phyloP scores from a whole-genome alignment of 2,113 vertebrate genomes.

The Trematocara stigmaticum region DNA sequence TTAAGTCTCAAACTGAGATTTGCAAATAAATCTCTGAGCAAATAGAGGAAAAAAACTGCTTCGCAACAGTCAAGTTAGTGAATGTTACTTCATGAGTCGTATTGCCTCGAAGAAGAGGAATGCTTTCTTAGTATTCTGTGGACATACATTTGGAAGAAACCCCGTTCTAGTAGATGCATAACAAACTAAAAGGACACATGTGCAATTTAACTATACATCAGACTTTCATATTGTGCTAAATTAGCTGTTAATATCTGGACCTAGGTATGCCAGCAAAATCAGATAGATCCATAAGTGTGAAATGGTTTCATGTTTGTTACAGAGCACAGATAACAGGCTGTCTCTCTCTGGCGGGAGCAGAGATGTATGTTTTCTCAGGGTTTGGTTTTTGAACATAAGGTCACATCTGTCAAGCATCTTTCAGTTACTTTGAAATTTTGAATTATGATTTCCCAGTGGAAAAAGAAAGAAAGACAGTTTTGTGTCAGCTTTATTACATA shows the following conservation, averaged over 20 bases:
- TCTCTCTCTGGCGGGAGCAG: background rate
- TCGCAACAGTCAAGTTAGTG: fast-evolving
- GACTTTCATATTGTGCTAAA: background rate
- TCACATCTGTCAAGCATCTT: slow-evolving; percentile 18
- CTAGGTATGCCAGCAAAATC: background rate
- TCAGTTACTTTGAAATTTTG: background rate
- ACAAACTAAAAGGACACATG: background rate
- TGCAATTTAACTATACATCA: background rate
- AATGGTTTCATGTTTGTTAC: background rate
- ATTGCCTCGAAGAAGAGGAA: background rate
- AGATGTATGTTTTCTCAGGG: background rate
- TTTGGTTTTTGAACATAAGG: slow-evolving; percentile 10
- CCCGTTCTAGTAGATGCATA: background rate
- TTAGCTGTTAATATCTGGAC: background rate
- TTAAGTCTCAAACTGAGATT: background rate
- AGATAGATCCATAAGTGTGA: background rate
- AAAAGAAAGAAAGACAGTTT: background rate
- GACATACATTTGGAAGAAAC: background rate
- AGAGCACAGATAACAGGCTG: background rate
- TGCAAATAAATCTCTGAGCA: background rate
- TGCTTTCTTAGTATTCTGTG: background rate
- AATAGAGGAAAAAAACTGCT: fast-evolving
- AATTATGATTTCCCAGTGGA: background rate
- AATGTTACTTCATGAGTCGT: background rate
- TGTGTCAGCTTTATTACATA: background rate